Evolutionary conservation across 2,113 vertebrate genomes (phyloP), one percentile per base, ranked within the genome.

Genomic region (Toxotes chatareus): DNA sequence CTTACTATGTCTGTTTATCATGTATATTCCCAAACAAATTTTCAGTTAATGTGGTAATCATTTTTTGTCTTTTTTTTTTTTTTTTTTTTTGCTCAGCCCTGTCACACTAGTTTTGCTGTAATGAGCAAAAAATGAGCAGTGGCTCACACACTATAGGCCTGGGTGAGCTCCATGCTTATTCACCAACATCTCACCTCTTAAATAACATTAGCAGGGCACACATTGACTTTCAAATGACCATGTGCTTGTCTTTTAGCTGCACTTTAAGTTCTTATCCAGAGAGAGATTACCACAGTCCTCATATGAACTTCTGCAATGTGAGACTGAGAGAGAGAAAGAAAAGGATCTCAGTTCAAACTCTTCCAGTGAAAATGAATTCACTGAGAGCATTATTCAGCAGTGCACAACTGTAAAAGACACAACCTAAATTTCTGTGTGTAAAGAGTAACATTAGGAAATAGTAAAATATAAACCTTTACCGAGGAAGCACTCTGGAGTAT

Each of bases 331-430:
- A 63, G 42, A 42, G 8, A 16, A 16, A 36, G 1, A 65, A 40
- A 71, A 78, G 70, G 59, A 44, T 56, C 57, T 51, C 2, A 1
- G 46, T 76, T 80, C 63, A 67, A 63, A 60, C 68, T 63, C 65
- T 13, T 62, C 32, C 40, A 42, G 51, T 69, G 60, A 67, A 76
- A 68, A 64, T 59, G 4, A 76, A 66, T 75, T 72, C 75, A 76
- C 82, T 23, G 42, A 84, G 42, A 82, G 53, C 56, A 68, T 83
- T 81, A 77, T 85, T 85, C 79, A 88, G 77, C 73, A 70, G n/a
- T 11, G 32, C 60, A 80, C 74, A 85, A 73, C 32, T 84, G 42
- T 67, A 71, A 64, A 73, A 86, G 71, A 83, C 77, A 23, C 23
- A 2, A 63, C 63, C 17, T 55, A 74, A 63, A 64, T 77, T 19